Base-by-base conservation (phyloP, 2,888 invertebrate species). In the Ectobius pallidus region DNA sequence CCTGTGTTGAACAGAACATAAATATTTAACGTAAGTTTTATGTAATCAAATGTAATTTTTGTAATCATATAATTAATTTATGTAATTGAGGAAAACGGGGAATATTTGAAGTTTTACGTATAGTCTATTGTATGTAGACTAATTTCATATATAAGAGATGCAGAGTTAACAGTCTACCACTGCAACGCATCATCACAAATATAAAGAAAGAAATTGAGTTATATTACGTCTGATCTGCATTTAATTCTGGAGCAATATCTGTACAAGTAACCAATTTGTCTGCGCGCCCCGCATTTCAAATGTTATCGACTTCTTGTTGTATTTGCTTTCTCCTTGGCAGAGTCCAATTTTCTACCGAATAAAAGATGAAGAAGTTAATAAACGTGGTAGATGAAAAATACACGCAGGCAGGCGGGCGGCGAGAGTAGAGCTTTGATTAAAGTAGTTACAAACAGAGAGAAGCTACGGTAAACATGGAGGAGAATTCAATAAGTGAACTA, bases 281-380 rank as follows among this genome's bases (percentile, higher is more conserved):
- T 65, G 65, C 65, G 25, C 65, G 44, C 44, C 44, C 65, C 44
- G 65, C 65, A 65, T 65, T 65, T 65, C 65, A 65, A 65, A 42
- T 65, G 65, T 44, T 75, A 75, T 75, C 75, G 75, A 74, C 73
- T 75, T 74, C 75, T 75, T 75, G 74, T 75, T 75, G 77, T 80
- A 80, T 80, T 80, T 80, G 77, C 80, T 78, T 80, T 80, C 79
- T 79, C 78, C 80, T 80, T 79, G 78, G 79, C 78, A 76, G 78
- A 78, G 79, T 79, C 79, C 80, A 79, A 80, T 80, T 80, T 80
- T 80, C 80, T 79, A 80, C 79, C 79, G 80, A 80, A 80, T 80
- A 80, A 80, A 80, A 80, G 80, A 80, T 79, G 80, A 80, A 80
- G 80, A 80, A 80, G 80, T 80, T 80, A 80, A 80, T 80, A 80